Base-by-base conservation (phyloP, 2,113 vertebrate genomes). In the Myrmecophaga tridactyla region DNA sequence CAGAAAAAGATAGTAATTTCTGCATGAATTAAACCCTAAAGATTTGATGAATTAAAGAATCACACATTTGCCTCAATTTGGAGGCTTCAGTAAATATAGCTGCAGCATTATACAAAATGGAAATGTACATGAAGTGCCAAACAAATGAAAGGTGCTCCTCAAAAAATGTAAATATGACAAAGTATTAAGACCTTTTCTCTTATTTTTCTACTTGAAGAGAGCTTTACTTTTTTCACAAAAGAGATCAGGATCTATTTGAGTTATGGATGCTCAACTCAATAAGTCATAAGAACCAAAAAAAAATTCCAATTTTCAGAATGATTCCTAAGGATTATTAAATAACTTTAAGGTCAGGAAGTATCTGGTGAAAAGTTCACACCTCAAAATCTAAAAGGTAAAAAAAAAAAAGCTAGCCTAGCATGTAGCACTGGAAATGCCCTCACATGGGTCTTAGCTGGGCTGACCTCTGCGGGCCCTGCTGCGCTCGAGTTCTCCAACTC, bases 1-100 rank as follows among this genome's bases (percentile, higher is more conserved):
- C 23, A 34, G 27, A 25, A 51, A 85, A 43, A 90, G 77, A 96
- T 39, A 83, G 36, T 46, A 89, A 91, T 90, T 92, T 97, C 93
- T 85, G 36, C 27, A 6, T 41, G 13, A 91, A 43, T 69, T 78
- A 92, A 95, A 93, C 48, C 75, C 88, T 84, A 62, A n/a, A 75
- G 86, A 60, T 72, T 53, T 86, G 60, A 76, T 86, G 94, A 94
- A 83, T 48, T 43, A 77, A 85, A 88, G 90, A 48, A 39, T 72
- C 34, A 36, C 72, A 84, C 36, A 82, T 81, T 92, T 96, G 96
- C 31, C 56, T 2, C 36, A 72, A 73, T 20, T 82, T 4, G 1
- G 23, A 90, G 78, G 41, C 43, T 90, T 94, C 14, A 23, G 41
- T 34, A 27, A 70, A 41, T 15, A 23, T 3, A 94, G 89, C 4